Conservation (phyloP, 2,888 invertebrate genomes). For the Odontomyia ornata region DNA sequence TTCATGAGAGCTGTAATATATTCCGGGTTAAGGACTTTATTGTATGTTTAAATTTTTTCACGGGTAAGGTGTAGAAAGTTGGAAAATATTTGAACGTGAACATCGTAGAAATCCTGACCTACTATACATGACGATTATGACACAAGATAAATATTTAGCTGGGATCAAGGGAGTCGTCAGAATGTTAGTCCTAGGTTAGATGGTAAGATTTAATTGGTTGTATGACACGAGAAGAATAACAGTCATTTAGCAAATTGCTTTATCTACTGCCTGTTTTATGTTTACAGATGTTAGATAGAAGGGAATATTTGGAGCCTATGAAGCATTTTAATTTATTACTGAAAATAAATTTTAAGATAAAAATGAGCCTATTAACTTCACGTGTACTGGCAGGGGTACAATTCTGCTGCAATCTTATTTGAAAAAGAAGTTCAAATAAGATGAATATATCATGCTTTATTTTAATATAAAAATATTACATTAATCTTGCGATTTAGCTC, state of each 20-base stretch:
- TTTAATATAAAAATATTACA: too few species aligned
- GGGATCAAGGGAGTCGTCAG: neutral
- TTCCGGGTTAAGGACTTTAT: neutral
- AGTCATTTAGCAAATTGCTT: neutral
- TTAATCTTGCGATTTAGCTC: too few species aligned
- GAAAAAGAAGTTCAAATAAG: too few species aligned
- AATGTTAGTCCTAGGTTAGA: neutral
- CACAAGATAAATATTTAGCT: neutral
- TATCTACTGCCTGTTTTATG: neutral
- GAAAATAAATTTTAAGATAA: too few species aligned
- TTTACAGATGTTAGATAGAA: too few species aligned
- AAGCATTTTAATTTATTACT: too few species aligned
- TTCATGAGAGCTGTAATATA: neutral
- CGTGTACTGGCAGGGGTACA: too few species aligned
- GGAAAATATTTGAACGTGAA: neutral
- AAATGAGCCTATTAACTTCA: too few species aligned
- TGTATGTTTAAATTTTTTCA: neutral
- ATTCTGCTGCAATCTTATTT: too few species aligned
- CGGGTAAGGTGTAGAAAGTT: neutral
- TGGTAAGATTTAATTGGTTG: neutral
- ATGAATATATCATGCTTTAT: too few species aligned
- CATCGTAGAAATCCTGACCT: neutral
- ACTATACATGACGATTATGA: neutral
- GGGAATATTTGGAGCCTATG: too few species aligned
- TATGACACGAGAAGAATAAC: neutral